Base-by-base conservation (phyloP, 2,797 vertebrate genomes). In the Gallirallus australis region DNA sequence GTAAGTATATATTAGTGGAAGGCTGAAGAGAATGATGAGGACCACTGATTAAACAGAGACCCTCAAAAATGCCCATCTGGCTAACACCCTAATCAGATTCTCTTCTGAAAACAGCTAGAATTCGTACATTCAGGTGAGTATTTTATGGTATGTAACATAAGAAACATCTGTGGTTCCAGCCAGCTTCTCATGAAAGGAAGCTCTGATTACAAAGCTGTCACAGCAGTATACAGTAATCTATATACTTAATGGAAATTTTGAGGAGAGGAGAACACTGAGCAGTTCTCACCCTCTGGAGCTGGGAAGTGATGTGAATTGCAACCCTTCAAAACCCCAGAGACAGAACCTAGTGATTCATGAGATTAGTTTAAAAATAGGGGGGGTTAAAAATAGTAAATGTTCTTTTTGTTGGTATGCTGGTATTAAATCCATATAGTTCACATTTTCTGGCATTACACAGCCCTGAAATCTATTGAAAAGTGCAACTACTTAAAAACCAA, bases 301-400 rank as follows among this genome's bases (percentile, higher is more conserved):
- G 69, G 54, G 73, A 93, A 94, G 45, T 65, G 61, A 83, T 94
- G 50, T 37, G 50, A 93, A 86, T 78, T 0, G 0, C 45, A 91
- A 10, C 18, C 76, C 65, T 96, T 83, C 80, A 88, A 93, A 95
- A 71, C 93, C 77, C 82, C 40, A 90, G 95, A 81, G 85, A 90
- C 50, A 72, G 65, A 91, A 94, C 5, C 0, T 78, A 78, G 77
- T 86, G 88, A 65, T 78, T 91, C 65, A 81, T 3, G 13, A 91
- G 39, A 73, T 60, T 68, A 66, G 47, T 73, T 94, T 92, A 96
- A 95, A 95, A 94, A 92, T 70, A 95, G 66, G 6, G 17, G 8
- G 10, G 16, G 9, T 70, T 94, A 94, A 91, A 96, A 93, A 82
- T 93, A 94, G 82, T 60, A 30, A 45, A 91, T 69, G 63, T 91